Percentiles rank a stretch among this genome's conserved stretches.
phyloP scores from a whole-genome alignment of 92 coral and sea anemone genomes.

The Meandrina meandrites region DNA sequence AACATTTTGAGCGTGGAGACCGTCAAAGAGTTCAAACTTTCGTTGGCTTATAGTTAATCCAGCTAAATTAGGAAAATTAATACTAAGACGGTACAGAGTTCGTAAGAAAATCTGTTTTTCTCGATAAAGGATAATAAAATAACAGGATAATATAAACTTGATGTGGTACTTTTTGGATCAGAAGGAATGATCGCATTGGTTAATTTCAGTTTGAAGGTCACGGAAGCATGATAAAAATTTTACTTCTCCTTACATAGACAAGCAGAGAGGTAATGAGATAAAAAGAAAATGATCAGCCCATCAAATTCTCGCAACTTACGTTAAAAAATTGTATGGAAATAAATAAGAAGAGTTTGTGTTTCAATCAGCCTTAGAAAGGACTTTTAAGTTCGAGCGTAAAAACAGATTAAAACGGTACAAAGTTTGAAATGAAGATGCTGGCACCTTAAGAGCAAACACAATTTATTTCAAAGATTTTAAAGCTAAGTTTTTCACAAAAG shows the following conservation, averaged over 20 bases:
- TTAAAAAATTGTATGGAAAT: not conserved
- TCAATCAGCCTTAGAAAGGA: not conserved
- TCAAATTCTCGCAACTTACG: not conserved
- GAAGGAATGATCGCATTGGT: not conserved
- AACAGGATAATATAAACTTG: not conserved
- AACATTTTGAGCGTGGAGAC: not conserved
- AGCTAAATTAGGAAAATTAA: too few relatives aligned
- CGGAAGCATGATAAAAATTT: not conserved
- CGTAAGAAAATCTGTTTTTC: not conserved
- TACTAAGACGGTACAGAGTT: not conserved
- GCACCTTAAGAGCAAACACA: not conserved
- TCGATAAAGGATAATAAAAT: too few relatives aligned
- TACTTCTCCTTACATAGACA: not conserved
- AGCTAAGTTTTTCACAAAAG: not conserved
- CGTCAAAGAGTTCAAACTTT: too few relatives aligned
- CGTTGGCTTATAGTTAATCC: too few relatives aligned
- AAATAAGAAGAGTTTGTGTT: not conserved
- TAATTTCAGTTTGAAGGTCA: slow-evolving; percentile 6
- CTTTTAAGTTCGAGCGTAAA: not conserved
- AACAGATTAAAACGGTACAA: not conserved
- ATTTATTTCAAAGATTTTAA: not conserved
- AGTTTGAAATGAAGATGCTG: not conserved
- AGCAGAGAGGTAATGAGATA: not conserved
- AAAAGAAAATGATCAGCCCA: not conserved
- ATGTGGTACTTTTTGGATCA: not conserved